Conservation (phyloP, 2,888 invertebrate species). For the Drosophila aldrichi region DNA sequence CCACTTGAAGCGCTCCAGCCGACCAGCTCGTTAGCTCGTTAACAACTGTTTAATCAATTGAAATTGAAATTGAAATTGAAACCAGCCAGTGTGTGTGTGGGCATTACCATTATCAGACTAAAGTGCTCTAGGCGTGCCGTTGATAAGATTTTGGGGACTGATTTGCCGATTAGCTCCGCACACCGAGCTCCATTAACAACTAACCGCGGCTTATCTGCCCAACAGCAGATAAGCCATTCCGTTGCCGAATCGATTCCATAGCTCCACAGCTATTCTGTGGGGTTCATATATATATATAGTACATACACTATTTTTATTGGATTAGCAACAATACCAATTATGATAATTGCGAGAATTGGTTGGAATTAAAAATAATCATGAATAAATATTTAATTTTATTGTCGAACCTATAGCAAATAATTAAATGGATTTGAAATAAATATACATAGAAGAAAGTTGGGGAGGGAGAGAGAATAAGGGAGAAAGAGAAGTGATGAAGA, state of each 20-base stretch:
- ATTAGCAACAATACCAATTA: constrained; percentile 19
- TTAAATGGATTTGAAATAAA: background rate
- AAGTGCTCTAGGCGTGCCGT: constrained; percentile 27
- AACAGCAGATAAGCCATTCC: constrained; percentile 31
- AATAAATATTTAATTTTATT: background rate
- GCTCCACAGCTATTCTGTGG: background rate
- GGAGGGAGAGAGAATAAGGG: background rate
- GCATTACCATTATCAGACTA: constrained; percentile 20
- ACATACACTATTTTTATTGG: background rate
- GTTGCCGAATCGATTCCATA: constrained; percentile 28
- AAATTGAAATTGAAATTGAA: background rate
- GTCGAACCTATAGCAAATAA: background rate
- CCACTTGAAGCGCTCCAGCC: constrained; percentile 21
- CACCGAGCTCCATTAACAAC: constrained; percentile 32
- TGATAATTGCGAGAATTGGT: constrained; percentile 12
- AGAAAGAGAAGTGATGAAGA: too few relatives aligned
- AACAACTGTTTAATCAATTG: constrained; percentile 29
- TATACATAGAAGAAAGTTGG: background rate
- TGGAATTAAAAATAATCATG: background rate
- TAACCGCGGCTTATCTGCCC: constrained; percentile 29
- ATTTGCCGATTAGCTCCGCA: constrained; percentile 35
- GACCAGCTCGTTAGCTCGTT: constrained; percentile 21
- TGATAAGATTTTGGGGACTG: constrained; percentile 51
- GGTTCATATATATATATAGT: background rate
- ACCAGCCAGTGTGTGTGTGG: background rate